Evolutionary conservation across 2,888 invertebrate genomes (phyloP), one percentile per base, ranked within the genome.

Genomic region (Clunio marinus): DNA sequence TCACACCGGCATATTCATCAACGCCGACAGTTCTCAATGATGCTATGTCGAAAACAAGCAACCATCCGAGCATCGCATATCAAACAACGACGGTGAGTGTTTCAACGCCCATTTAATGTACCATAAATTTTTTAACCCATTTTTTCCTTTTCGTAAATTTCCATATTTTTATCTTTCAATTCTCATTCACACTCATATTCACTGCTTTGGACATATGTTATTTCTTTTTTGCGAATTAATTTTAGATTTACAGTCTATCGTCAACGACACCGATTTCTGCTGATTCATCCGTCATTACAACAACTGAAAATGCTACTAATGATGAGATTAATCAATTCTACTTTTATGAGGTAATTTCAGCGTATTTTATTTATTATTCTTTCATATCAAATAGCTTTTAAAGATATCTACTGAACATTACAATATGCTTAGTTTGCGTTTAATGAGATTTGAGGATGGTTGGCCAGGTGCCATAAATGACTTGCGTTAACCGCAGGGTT

Each of bases 291-390:
- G 17, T 35, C 8, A 37, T 22, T 10, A n/a, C 22, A 15, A 37
- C 60, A 1, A 60, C 37, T 22, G 37, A 20, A n/a, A 60, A 60
- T 20, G 22, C 35, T 3, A 60, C 60, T 22, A 28, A 27, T 27
- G 63, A 63, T 2, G 63, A 63, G 20, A 45, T 63, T 46, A 63
- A 63, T 63, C 63, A 63, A 22, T 63, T 63, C 24, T 63, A 63
- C 37, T 63, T 63, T 45, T 63, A 63, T 46, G 63, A 63, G 63
- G 63, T 63, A n/a, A 59, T 13, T 32, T 41, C n/a, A 41, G 41
- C 2, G 4, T 5, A n/a, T n/a, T n/a, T n/a, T n/a, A n/a, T n/a
- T n/a, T n/a, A n/a, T n/a, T n/a, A n/a, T n/a, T n/a, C n/a, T n/a
- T n/a, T n/a, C n/a, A n/a, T n/a, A n/a, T n/a, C n/a, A n/a, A n/a